Evolutionary conservation across 2,888 invertebrate species (phyloP).

Genomic region (Cetonia aurata): DNA sequence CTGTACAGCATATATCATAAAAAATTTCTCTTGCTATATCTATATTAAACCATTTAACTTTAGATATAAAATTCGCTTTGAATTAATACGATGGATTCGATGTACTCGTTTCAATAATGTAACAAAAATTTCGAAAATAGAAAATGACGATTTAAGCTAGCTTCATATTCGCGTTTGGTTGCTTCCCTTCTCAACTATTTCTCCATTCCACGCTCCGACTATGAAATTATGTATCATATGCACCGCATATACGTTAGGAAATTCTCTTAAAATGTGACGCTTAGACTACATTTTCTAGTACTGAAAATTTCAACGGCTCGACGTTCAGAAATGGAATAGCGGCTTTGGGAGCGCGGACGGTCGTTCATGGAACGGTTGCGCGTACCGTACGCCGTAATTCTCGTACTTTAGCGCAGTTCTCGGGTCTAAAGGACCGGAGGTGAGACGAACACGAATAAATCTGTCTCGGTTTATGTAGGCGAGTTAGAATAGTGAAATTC

Average conservation of each 20-base stretch:
- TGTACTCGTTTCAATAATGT: not conserved
- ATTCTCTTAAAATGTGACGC: slow-evolving; percentile 18
- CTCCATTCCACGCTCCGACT: slow-evolving; percentile 10
- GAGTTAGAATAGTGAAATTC: too few species aligned
- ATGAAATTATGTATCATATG: slow-evolving; percentile 8
- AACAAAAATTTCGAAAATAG: not conserved
- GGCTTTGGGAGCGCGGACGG: not conserved
- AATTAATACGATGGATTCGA: slow-evolving; percentile 19
- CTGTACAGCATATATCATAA: too few species aligned
- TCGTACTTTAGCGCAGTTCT: slow-evolving; percentile 14
- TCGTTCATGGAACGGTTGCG: not conserved
- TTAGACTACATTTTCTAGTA: slow-evolving; percentile 29
- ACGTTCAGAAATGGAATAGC: slow-evolving; percentile 1
- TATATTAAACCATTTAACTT: too few species aligned
- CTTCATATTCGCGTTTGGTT: not conserved
- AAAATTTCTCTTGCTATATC: too few species aligned
- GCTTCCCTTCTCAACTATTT: not conserved
- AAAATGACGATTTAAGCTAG: not conserved
- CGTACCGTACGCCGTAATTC: slow-evolving; percentile 10
- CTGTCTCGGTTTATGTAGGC: too few species aligned
- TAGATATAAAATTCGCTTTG: slow-evolving; percentile 1
- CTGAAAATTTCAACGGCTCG: slow-evolving; percentile 30
- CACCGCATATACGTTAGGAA: not conserved
- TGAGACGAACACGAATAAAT: slow-evolving; percentile 27
- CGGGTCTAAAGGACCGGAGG: not conserved